These are phyloP conservation scores for Xiphophorus maculatus DNA, from an alignment of 2,113 vertebrate species.

Conservation along the genomic window DNA sequence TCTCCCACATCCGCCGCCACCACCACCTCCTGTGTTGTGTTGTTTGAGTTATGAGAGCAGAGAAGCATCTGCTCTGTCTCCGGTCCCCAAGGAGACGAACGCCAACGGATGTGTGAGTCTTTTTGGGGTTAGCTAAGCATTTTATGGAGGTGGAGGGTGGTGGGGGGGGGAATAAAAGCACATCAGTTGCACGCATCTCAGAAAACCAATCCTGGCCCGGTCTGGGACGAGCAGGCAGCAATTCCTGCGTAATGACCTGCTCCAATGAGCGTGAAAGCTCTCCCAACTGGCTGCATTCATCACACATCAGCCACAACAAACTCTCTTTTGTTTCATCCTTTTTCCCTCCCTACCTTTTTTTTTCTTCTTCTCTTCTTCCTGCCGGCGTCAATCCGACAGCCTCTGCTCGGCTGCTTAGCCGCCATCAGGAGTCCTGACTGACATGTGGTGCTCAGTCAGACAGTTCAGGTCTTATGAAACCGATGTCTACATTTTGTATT, in stretches of 20 bases:
- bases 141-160: conserved; percentile 22
- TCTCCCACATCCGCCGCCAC: conserved; percentile 7
- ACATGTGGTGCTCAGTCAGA: conserved; percentile 36
- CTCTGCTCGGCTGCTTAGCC: conserved; percentile 37
- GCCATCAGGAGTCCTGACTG: conserved; percentile 38
- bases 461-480: not conserved
- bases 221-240: conserved; percentile 63
- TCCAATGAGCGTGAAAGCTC: conserved; percentile 76
- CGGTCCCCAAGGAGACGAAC: conserved; percentile 49
- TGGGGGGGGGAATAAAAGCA: not conserved
- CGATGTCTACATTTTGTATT: conserved; percentile 18
- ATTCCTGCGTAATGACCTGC: conserved; percentile 76
- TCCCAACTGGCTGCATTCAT: conserved; percentile 73
- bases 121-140: conserved; percentile 31
- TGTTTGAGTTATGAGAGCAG: conserved; percentile 54
- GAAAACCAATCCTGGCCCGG: conserved; percentile 53
- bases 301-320: conserved; percentile 72
- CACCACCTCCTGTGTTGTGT: conserved; percentile 2
- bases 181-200: conserved; percentile 36
- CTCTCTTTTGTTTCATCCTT: conserved; percentile 60
- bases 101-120: conserved; percentile 17
- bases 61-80: conserved; percentile 56
- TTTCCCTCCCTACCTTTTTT: conserved; percentile 7
- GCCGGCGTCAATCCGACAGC: conserved; percentile 14
- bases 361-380: conserved; percentile 7